Evolutionary conservation across 2,113 vertebrate species (phyloP).

Genomic region (Pyrgilauda ruficollis): DNA sequence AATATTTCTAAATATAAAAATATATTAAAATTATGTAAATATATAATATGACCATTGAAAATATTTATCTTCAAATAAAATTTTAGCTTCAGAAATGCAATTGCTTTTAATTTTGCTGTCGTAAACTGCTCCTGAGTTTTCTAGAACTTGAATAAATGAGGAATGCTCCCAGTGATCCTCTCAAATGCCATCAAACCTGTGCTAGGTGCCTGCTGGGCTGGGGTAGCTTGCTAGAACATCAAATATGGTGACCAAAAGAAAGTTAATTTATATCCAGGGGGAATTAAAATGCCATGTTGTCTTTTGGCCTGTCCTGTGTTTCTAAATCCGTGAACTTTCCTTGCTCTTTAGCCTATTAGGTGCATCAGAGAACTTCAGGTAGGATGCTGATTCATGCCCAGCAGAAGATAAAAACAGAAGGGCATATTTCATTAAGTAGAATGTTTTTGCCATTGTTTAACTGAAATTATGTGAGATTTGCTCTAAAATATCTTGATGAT

Average conservation of each 20-base stretch:
- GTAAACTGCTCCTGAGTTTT: neutral
- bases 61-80: neutral
- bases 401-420: neutral
- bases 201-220: neutral
- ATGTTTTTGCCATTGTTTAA: neutral
- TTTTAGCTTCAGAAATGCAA: neutral
- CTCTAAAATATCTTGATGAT: neutral
- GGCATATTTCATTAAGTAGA: neutral
- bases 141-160: neutral
- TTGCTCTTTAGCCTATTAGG: neutral
- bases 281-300: neutral
- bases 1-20: neutral
- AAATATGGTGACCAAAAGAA: neutral
- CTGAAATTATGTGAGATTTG: neutral
- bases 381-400: neutral
- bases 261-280: neutral
- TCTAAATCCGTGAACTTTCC: neutral
- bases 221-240: neutral
- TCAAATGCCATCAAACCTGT: neutral
- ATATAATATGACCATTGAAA: neutral
- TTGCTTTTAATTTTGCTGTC: neutral
- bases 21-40: neutral
- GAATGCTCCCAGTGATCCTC: neutral
- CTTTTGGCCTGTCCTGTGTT: neutral
- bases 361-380: neutral